Evolutionary conservation across 2,888 invertebrate species (phyloP), one percentile per base, ranked within the genome.

Genomic region (Meloe dianella): DNA sequence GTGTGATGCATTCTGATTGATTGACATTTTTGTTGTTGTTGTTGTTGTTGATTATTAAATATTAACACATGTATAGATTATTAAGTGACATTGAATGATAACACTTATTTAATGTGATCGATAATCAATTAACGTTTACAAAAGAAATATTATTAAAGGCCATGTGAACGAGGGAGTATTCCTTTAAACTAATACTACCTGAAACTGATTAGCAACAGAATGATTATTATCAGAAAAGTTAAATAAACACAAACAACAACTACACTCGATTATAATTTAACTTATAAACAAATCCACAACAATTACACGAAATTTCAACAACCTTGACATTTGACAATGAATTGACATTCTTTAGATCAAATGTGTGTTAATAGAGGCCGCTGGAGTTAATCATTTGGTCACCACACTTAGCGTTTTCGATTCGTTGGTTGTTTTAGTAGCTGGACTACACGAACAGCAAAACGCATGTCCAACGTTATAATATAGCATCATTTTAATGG

Each of bases 1-100:
- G 66, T 75, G 75, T 58, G 80, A 74, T 30, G 78, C 75, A 71
- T 77, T 77, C 67, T 80, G 81, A 75, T 74, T 78, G 66, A 79
- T 74, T 76, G 82, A 82, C 82, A 82, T 82, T 35, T 1, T 58
- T 29, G 17, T 17, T 47, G 5, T 38, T n/a, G 5, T 38, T 38
- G 14, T 4, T n/a, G 5, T n/a, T 6, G n/a, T 17, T n/a, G 5
- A 4, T 1, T 41, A 41, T 8, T 7, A 1, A 35, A 10, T 32
- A 41, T 41, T 41, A 35, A 35, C 10, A 12, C n/a, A 41, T 7
- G 8, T n/a, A 17, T 41, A 41, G 17, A n/a, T 41, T 41, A 35
- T 30, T 6, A 47, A 7, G 0, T 47, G 47, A 47, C 47, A 47
- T 47, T 47, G 47, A 47, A 47, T 20, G 20, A 47, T 47, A 20